phyloP scores from a whole-genome alignment of 2,888 invertebrate genomes.

The Clusia tigrina region DNA sequence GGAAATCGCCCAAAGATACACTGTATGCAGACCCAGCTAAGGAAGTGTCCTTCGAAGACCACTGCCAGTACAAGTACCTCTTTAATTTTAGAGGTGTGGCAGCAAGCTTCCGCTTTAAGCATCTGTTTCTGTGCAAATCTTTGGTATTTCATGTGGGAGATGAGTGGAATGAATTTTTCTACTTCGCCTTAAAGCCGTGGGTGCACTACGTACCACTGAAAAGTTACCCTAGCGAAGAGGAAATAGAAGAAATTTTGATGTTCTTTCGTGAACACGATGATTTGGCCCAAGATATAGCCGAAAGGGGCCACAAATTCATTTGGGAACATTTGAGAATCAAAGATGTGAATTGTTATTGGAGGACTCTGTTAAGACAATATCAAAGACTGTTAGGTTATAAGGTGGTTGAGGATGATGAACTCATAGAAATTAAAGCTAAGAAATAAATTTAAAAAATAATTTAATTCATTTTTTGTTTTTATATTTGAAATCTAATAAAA shows the following conservation, averaged over 20 bases:
- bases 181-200: slow-evolving; percentile 90
- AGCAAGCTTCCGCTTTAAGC: slow-evolving; percentile 96
- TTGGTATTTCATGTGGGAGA: slow-evolving; percentile 93
- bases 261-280: slow-evolving; percentile 81
- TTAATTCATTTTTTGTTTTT: not conserved
- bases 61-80: slow-evolving; percentile 91
- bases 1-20: slow-evolving; percentile 96
- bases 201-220: slow-evolving; percentile 91
- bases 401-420: slow-evolving; percentile 68
- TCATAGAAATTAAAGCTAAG: slow-evolving; percentile 66
- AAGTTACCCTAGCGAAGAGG: slow-evolving; percentile 71
- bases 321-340: slow-evolving; percentile 82
- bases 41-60: slow-evolving; percentile 89
- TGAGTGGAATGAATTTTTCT: slow-evolving; percentile 96
- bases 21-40: slow-evolving; percentile 81
- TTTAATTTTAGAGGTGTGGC: slow-evolving; percentile 98
- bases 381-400: slow-evolving; percentile 76
- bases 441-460: not conserved
- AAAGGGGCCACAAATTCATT: slow-evolving; percentile 82
- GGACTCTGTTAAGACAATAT: slow-evolving; percentile 76
- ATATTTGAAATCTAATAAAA: not conserved
- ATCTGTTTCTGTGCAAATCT: slow-evolving; percentile 91
- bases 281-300: slow-evolving; percentile 79
- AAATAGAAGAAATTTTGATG: slow-evolving; percentile 75
- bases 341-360: slow-evolving; percentile 90